Percentiles rank a stretch among this genome's conserved stretches.
Conservation (phyloP, 2,113 vertebrate species). For the Sminthopsis crassicaudata region DNA sequence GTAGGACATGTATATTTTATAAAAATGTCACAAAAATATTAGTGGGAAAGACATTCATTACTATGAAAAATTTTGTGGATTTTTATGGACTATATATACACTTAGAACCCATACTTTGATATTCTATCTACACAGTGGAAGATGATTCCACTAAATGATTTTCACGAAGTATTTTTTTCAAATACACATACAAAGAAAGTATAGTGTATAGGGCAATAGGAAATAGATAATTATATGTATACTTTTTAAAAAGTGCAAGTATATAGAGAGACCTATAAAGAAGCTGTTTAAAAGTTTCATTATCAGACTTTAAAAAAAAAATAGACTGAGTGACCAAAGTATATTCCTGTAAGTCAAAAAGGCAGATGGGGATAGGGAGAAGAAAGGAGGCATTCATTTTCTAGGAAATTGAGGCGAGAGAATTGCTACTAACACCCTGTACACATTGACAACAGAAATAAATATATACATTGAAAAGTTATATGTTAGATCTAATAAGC, state of each 20-base stretch:
- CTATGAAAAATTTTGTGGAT: constrained; percentile 32
- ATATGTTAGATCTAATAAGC: neutral
- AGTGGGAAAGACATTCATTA: constrained; percentile 12
- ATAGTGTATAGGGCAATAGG: neutral
- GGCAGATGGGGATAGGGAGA: neutral
- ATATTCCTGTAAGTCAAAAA: constrained; percentile 9
- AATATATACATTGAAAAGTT: neutral
- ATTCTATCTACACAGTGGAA: constrained; percentile 14
- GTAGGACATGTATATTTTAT: constrained; percentile 18
- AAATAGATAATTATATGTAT: neutral
- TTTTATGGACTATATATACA: neutral
- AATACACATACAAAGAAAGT: constrained; percentile 19
- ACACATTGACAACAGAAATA: neutral
- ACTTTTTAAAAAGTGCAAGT: neutral
- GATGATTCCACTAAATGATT: constrained; percentile 1
- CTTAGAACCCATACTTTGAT: constrained; percentile 27
- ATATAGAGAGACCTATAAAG: constrained; percentile 6
- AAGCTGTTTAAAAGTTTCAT: constrained; percentile 5
- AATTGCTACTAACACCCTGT: neutral
- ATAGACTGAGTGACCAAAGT: neutral
- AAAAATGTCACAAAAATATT: constrained; percentile 23
- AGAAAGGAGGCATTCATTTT: neutral
- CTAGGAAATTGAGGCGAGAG: neutral
- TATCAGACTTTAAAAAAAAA: neutral
- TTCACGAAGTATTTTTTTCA: constrained; percentile 20